Evolutionary conservation across 1,140 invertebrate species (phyloP).

Genomic region (Heterodera schachtii): DNA sequence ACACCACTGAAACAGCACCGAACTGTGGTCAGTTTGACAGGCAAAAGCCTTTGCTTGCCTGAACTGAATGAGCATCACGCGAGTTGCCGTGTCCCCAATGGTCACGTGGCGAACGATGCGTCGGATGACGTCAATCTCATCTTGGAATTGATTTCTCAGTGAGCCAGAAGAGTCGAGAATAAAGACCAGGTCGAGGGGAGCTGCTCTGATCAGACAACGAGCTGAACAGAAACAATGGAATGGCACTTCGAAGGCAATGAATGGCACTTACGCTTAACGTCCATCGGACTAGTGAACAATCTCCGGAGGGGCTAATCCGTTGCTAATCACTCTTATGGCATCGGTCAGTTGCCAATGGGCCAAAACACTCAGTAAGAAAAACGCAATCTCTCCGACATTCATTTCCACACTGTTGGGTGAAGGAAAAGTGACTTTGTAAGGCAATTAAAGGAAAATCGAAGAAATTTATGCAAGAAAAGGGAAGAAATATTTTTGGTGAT

Average conservation of each 20-base stretch:
- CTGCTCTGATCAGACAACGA: conserved; percentile 56
- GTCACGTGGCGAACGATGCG: conserved; percentile 63
- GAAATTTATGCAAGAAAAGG: background rate
- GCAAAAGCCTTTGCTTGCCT: conserved; percentile 42
- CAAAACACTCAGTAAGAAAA: background rate
- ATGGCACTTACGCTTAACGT: conserved; percentile 56
- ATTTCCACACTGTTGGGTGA: too few species aligned
- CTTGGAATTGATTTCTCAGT: conserved; percentile 63
- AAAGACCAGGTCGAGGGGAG: conserved; percentile 61
- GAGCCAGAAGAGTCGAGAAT: conserved; percentile 63
- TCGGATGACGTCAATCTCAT: conserved; percentile 62
- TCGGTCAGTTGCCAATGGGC: background rate
- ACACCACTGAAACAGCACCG: conserved; percentile 55
- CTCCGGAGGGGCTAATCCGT: conserved; percentile 62
- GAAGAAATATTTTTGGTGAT: background rate
- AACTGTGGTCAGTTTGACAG: conserved; percentile 16
- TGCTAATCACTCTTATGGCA: conserved; percentile 57
- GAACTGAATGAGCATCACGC: conserved; percentile 63
- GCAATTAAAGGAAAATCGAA: background rate
- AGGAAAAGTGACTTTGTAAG: background rate
- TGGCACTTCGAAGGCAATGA: conserved; percentile 5
- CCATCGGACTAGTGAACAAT: conserved; percentile 63
- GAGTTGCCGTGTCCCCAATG: conserved; percentile 58
- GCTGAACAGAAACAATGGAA: conserved; percentile 46
- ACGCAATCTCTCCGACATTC: too few species aligned